Base-by-base conservation (phyloP, 2,113 vertebrate species). In the Pristiophorus japonicus region DNA sequence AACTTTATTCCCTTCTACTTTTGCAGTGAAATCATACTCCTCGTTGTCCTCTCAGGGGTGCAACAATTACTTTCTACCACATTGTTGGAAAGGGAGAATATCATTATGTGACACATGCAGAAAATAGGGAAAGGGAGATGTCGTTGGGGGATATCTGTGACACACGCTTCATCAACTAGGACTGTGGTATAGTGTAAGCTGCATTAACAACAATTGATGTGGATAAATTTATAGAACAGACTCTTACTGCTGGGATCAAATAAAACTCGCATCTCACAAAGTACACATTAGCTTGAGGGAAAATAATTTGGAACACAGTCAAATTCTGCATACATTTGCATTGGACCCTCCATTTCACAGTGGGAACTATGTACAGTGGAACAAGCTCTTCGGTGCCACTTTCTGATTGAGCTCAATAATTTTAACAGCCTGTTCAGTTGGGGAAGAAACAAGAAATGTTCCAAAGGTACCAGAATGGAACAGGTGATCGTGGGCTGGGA, bases 261-360 rank as follows among this genome's bases (percentile, higher is more conserved):
- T 87, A 87, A 87, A 87, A 87, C 84, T 87, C 27, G 45, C 45
- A 55, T 51, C 47, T 87, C 47, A 55, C 47, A 30, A 55, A 87
- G 84, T 47, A 51, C 22, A 87, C 34, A 51, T 87, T 24, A 51
- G 24, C 45, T 87, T 87, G 84, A 51, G 47, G 47, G 47, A 24
- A 87, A 87, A 87, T 87, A 87, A 7, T 87, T 87, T 51, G 84
- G 84, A 87, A 55, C 47, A 30, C 24, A 87, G 45, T 87, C 84
- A 87, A 87, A 51, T 55, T 87, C 22, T 87, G 47, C 24, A 87
- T 87, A 87, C 51, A 10, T 24, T 51, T 30, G 84, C 24, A 87
- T 55, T 51, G 45, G 30, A 87, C 84, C 84, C 45, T 47, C 14
- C 45, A 18, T 45, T 85, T 22, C 4, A 85, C 16, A 87, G 45